Percentiles rank a stretch among this genome's conserved stretches.
These are phyloP conservation scores for Aleadryas rufinucha DNA, from an alignment of 2,113 vertebrate species.

Conservation along the genomic window DNA sequence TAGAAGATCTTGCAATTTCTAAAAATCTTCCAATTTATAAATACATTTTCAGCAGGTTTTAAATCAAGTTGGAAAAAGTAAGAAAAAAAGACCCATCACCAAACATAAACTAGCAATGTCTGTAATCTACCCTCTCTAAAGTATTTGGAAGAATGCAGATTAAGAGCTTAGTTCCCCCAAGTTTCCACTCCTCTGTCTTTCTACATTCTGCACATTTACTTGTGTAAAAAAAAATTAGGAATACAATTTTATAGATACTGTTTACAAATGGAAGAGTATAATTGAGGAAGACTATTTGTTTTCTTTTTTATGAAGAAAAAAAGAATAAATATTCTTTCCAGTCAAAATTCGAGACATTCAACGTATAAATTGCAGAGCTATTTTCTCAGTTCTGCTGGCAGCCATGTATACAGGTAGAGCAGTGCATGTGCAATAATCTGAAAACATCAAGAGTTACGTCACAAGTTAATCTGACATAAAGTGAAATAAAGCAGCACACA, in stretches of 20 bases:
- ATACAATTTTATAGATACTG: not conserved
- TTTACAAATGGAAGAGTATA: not conserved
- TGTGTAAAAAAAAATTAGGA: not conserved
- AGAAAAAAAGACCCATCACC: not conserved
- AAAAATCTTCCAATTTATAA: not conserved
- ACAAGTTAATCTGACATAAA: not conserved
- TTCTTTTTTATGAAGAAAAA: not conserved
- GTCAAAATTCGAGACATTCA: not conserved
- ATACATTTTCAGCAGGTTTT: not conserved
- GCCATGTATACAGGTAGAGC: not conserved
- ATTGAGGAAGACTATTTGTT: not conserved
- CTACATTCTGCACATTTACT: not conserved
- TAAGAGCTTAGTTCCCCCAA: accelerated
- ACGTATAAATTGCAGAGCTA: not conserved
- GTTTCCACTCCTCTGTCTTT: not conserved
- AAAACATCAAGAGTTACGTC: not conserved
- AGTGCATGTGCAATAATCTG: not conserved
- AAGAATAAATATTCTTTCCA: not conserved
- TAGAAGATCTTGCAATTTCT: not conserved
- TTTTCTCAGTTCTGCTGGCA: not conserved
- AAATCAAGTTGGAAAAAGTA: not conserved
- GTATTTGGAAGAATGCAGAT: not conserved
- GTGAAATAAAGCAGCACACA: not conserved
- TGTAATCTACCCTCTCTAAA: not conserved
- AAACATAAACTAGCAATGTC: not conserved